Evolutionary conservation across 2,888 invertebrate species (phyloP).

Genomic region (Pachymerium ferrugineum): DNA sequence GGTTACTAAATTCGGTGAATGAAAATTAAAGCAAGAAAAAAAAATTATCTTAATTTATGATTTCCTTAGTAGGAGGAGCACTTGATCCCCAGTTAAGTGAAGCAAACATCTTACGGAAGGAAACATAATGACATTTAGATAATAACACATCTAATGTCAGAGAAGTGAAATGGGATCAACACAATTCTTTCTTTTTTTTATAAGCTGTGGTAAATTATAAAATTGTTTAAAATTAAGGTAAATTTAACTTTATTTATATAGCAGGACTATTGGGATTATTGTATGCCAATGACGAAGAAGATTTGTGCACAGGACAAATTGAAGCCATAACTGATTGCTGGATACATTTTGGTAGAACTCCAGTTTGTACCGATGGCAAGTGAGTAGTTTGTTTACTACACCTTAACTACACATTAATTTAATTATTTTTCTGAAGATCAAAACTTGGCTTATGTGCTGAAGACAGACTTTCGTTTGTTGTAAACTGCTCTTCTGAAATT

Average conservation of each 20-base stretch:
- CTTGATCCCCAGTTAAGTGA: neutral
- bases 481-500: neutral
- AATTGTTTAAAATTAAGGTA: neutral
- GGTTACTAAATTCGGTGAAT: too few relatives aligned
- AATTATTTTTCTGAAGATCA: neutral
- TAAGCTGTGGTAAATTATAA: neutral
- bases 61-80: constrained; percentile 19
- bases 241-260: neutral
- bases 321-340: neutral
- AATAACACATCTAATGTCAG: too few relatives aligned
- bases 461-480: neutral
- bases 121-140: too few relatives aligned
- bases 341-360: neutral
- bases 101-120: neutral
- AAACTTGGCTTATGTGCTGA: neutral
- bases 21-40: neutral
- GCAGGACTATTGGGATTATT: neutral
- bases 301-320: neutral
- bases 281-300: neutral
- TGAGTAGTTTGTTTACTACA: neutral
- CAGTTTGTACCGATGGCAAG: neutral
- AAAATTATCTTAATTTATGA: constrained; percentile 6
- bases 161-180: constrained; percentile 12
- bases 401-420: neutral
- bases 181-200: neutral